phyloP scores from a whole-genome alignment of 2,888 invertebrate genomes.

The Blastobasis adustella region DNA sequence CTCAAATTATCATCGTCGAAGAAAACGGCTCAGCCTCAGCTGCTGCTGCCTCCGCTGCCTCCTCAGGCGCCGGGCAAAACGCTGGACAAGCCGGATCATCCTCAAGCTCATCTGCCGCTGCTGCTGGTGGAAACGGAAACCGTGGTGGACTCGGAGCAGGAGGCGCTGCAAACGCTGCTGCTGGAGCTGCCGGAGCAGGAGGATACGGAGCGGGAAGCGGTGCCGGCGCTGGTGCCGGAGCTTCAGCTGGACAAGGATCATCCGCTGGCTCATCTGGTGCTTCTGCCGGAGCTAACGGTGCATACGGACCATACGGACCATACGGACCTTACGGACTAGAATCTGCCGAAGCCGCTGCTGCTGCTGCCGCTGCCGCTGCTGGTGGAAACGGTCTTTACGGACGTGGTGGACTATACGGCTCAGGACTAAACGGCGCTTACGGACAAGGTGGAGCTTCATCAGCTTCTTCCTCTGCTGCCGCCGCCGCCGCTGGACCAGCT shows the following conservation, averaged over 20 bases:
- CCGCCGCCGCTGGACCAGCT: background rate
- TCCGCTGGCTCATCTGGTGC: too few species aligned
- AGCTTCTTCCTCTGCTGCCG: conserved; percentile 2
- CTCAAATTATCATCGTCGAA: background rate
- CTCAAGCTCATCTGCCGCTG: background rate
- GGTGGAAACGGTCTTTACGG: background rate
- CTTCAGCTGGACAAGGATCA: too few species aligned
- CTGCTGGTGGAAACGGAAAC: background rate
- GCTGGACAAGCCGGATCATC: conserved; percentile 2
- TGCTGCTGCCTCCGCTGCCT: conserved; percentile 1
- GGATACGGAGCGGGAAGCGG: too few species aligned
- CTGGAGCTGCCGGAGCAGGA: background rate
- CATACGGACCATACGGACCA: background rate
- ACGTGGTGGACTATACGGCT: background rate
- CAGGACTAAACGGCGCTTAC: background rate
- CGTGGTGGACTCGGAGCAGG: background rate
- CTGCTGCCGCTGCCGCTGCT: background rate
- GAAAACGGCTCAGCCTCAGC: background rate
- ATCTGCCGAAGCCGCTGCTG: background rate
- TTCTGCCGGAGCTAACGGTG: background rate
- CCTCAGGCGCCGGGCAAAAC: background rate
- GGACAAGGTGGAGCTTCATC: background rate
- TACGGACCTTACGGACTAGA: background rate
- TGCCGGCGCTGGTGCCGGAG: too few species aligned
- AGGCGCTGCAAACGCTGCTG: conserved; percentile 1